Evolutionary conservation across 92 coral and sea anemone genomes (phyloP).

Genomic region (Siderastrea radians): DNA sequence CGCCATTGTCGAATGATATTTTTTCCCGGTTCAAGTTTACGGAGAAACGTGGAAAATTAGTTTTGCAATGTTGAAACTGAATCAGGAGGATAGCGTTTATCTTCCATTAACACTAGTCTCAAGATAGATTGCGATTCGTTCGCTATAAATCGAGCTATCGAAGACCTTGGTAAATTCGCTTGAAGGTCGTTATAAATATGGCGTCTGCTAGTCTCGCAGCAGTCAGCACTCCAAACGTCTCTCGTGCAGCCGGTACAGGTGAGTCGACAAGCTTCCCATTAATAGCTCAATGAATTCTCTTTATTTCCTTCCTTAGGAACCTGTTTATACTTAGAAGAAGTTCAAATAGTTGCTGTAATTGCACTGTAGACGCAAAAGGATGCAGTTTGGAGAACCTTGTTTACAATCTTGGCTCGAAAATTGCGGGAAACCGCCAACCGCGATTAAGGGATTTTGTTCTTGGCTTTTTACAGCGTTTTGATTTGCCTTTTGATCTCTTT

Average conservation of each 20-base stretch:
- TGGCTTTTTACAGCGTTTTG: not conserved
- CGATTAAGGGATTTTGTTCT: not conserved
- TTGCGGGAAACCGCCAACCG: constrained; percentile 29
- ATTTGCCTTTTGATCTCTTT: not conserved
- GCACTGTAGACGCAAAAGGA: no score
- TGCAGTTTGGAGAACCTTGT: not conserved
- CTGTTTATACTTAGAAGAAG: not conserved
- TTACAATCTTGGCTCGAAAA: not conserved
- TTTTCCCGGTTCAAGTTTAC: no score
- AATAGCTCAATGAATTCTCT: not conserved
- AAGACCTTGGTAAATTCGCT: no score
- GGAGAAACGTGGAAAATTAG: no score
- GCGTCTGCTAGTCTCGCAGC: not conserved
- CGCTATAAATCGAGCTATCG: no score
- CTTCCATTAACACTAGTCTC: not conserved
- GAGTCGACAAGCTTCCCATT: not conserved
- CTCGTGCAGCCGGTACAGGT: constrained; percentile 16
- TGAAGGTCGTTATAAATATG: no score
- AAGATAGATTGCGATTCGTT: not conserved
- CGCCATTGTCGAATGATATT: no score
- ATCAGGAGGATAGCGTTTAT: not conserved
- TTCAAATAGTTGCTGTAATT: not conserved
- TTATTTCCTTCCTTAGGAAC: not conserved
- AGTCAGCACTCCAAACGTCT: not conserved
- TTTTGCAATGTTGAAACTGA: no score